Conservation (phyloP, 2,113 vertebrate genomes). For the Oostethus manadensis region DNA sequence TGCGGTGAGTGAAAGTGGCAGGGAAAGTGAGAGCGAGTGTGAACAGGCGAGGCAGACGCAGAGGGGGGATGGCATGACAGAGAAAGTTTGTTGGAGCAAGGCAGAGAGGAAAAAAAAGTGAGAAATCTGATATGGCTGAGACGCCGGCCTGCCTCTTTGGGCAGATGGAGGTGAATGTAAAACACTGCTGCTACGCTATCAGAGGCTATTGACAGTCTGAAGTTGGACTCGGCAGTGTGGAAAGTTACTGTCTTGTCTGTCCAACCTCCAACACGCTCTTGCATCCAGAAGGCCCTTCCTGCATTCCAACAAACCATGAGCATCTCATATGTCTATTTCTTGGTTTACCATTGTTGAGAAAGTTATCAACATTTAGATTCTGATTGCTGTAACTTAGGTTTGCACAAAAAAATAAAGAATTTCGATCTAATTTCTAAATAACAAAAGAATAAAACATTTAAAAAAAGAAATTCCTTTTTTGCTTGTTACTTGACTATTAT, state of each 20-base stretch:
- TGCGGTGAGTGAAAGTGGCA: slow-evolving; percentile 32
- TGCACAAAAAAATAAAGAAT: too few relatives aligned
- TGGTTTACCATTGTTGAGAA: neutral
- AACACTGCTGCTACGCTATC: slow-evolving; percentile 70
- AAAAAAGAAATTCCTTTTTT: too few relatives aligned
- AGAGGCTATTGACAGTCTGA: slow-evolving; percentile 71
- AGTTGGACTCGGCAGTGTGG: slow-evolving; percentile 55
- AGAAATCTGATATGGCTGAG: slow-evolving; percentile 71
- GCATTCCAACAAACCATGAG: slow-evolving; percentile 48
- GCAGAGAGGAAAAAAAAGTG: slow-evolving; percentile 51
- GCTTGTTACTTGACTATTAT: too few relatives aligned
- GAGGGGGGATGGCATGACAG: slow-evolving; percentile 51
- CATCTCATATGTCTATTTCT: too few relatives aligned
- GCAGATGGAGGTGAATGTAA: slow-evolving; percentile 78
- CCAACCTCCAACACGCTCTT: slow-evolving; percentile 54
- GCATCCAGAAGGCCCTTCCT: slow-evolving; percentile 57
- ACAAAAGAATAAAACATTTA: too few relatives aligned
- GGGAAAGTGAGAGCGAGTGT: slow-evolving; percentile 45
- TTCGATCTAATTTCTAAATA: too few relatives aligned
- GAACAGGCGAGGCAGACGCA: slow-evolving; percentile 42
- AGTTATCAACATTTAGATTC: neutral
- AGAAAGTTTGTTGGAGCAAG: slow-evolving; percentile 58
- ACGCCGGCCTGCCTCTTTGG: slow-evolving; percentile 53
- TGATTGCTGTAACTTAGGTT: too few relatives aligned
- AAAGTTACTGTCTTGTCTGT: slow-evolving; percentile 62